Percentiles rank a stretch among this genome's conserved stretches.
Evolutionary conservation across 2,113 vertebrate genomes (phyloP).

Genomic region (Prietella phreatophila): DNA sequence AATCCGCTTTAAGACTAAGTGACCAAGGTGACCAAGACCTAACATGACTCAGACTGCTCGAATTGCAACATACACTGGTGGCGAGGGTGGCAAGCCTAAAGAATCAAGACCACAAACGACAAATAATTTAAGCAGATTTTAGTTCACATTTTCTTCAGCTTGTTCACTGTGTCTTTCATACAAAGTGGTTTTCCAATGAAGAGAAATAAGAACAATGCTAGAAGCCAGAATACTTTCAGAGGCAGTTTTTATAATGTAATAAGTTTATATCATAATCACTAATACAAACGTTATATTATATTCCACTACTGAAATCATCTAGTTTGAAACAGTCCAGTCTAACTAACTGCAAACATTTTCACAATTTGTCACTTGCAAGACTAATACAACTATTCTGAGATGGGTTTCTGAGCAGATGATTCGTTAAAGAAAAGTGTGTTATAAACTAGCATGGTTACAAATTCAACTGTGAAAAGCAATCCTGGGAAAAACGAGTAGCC

Average conservation of each 20-base stretch:
- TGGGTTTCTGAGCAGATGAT: conserved; percentile 10
- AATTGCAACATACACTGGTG: conserved; percentile 10
- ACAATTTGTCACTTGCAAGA: background rate
- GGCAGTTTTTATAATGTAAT: conserved; percentile 34
- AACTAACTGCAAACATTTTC: background rate
- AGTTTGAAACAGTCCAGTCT: conserved; percentile 10
- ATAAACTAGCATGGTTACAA: conserved; percentile 39
- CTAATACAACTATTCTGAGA: conserved; percentile 27
- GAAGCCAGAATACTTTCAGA: conserved; percentile 20
- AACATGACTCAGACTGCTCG: conserved; percentile 30
- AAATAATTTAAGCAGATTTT: conserved; percentile 48
- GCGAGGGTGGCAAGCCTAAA: background rate
- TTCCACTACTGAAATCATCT: conserved; percentile 7
- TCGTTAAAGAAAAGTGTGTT: conserved; percentile 19
- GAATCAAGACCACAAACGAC: conserved; percentile 52
- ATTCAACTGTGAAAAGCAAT: conserved; percentile 52
- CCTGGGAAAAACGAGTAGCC: conserved; percentile 30
- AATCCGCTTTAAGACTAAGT: conserved; percentile 37
- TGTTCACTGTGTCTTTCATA: conserved; percentile 47
- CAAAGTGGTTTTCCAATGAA: conserved; percentile 28
- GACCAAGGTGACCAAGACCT: conserved; percentile 37
- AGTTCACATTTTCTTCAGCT: conserved; percentile 19
- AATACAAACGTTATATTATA: background rate
- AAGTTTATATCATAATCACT: background rate
- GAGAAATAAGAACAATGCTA: conserved; percentile 39